Base-by-base conservation (phyloP, 2,888 invertebrate genomes). In the Oscheius sp. region DNA sequence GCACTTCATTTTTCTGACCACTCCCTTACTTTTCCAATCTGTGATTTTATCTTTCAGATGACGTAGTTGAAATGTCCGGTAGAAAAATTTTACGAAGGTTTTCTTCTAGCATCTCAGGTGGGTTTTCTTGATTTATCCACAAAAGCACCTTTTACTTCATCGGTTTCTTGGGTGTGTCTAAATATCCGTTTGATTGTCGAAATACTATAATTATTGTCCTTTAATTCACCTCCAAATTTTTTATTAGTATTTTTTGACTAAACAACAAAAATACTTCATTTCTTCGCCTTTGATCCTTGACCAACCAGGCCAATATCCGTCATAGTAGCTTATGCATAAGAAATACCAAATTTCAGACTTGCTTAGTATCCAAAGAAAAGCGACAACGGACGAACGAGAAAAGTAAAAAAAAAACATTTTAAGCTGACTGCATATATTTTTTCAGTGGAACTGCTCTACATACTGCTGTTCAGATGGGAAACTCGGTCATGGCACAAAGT, bases 81-180 rank as follows among this genome's bases (percentile, higher is more conserved):
- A 61, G 72, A 68, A 76, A 75, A 73, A 69, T 81, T 18, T 58
- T 83, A 0, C 69, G 81, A 7, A 69, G 79, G 21, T 83, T 83
- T 70, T 83, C 83, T 1, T 78, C 80, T 0, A 78, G 77, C 71
- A 78, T 82, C 52, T 80, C 81, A 72, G 82, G 82, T 82, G 45
- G 49, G 45, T 35, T 35, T 35, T 35, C 35, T 35, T 3, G 35
- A 35, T 35, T 35, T 35, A 63, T 12, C 16, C 18, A 35, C 18
- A 35, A 59, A 59, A 25, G 53, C 53, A 21, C 53, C 9, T 49
- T 21, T 12, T 12, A 12, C 18, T 23, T 9, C 53, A 53, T 21
- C 53, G 25, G 53, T 53, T 53, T 53, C 53, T 23, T 35, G 35
- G 35, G 35, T 35, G 35, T 35, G 35, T 6, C 35, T 35, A 9